These are phyloP conservation scores for Oikopleura dioica DNA, from an alignment of 23 tunicate species.

Conservation along the genomic window DNA sequence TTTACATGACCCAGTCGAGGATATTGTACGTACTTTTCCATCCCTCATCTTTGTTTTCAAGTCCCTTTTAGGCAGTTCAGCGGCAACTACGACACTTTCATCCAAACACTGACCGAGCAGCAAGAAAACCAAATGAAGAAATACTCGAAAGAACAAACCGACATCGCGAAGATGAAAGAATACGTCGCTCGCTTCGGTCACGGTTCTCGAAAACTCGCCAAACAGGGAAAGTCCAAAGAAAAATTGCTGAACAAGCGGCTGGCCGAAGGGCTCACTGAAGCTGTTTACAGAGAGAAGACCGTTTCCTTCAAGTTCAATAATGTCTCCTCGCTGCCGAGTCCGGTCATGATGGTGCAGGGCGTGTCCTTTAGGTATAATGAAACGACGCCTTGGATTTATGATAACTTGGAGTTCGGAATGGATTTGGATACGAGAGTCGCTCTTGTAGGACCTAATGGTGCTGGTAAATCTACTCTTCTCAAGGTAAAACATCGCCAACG, in stretches of 20 bases:
- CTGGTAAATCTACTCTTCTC: slow-evolving; percentile 66
- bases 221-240: slow-evolving; percentile 75
- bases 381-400: slow-evolving; percentile 54
- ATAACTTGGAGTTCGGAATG: slow-evolving; percentile 50
- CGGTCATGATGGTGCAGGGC: slow-evolving; percentile 54
- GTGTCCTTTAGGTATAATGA: slow-evolving; percentile 68
- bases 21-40: slow-evolving; percentile 8
- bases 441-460: slow-evolving; percentile 79
- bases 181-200: slow-evolving; percentile 85
- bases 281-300: not conserved
- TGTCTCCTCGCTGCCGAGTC: slow-evolving; percentile 25
- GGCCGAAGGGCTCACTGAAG: slow-evolving; percentile 29
- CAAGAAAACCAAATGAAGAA: slow-evolving; percentile 81
- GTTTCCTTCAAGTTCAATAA: not conserved
- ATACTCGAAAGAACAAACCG: slow-evolving; percentile 63
- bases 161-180: slow-evolving; percentile 65
- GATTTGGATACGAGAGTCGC: slow-evolving; percentile 77
- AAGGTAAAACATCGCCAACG: no score
- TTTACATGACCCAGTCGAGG: slow-evolving; percentile 33
- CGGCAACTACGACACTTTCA: slow-evolving; percentile 70
- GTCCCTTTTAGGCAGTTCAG: slow-evolving; percentile 12
- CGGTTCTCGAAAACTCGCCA: slow-evolving; percentile 57
- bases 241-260: slow-evolving; percentile 60
- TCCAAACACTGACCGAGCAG: slow-evolving; percentile 32
- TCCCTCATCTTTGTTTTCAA: not conserved